Base-by-base conservation (phyloP, 1,140 invertebrate species). In the Choristoneura fumiferana region DNA sequence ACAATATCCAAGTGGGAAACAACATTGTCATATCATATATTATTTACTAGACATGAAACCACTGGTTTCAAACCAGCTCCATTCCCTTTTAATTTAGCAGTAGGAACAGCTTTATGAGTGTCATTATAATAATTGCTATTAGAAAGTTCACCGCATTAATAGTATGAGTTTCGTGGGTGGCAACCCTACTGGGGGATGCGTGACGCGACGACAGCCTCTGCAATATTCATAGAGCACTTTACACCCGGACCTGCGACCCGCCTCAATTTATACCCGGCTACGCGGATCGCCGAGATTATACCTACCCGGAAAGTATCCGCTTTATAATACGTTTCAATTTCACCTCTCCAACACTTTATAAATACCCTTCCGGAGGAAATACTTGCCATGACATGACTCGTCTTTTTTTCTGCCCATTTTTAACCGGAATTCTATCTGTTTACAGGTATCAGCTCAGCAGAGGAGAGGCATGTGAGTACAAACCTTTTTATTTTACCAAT, bases 391-490 rank as follows among this genome's bases (percentile, higher is more conserved):
- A 29, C n/a, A n/a, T n/a, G 22, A 29, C 22, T n/a, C n/a, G n/a
- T n/a, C 59, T 55, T 57, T 62, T 57, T 62, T 40, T 70, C 67
- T 56, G 54, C 49, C 60, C 62, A 40, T 61, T 57, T 57, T 56
- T 58, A 52, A 52, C 53, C n/a, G 39, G 49, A 37, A 10, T 40
- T 63, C 34, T 57, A 78, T 71, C 90, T 74, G 87, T 87, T 92
- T 90, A n/a, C 91, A 93, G 92, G 92, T 88, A 88, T 93, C 70
- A 93, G 92, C 80, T 91, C 92, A 53, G 91, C 92, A 34, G 93
- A 94, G 73, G 93, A 94, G 81, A 90, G 92, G 89, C 92, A 93
- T 91, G 93, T 93, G 78, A 93, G 93, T 93, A 91, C 62, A 66
- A 39, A 68, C 58, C 60, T 64, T 67, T 71, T 81, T 70, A 29